phyloP scores from a whole-genome alignment of 1,140 invertebrate species.

The Penaeus chinensis region DNA sequence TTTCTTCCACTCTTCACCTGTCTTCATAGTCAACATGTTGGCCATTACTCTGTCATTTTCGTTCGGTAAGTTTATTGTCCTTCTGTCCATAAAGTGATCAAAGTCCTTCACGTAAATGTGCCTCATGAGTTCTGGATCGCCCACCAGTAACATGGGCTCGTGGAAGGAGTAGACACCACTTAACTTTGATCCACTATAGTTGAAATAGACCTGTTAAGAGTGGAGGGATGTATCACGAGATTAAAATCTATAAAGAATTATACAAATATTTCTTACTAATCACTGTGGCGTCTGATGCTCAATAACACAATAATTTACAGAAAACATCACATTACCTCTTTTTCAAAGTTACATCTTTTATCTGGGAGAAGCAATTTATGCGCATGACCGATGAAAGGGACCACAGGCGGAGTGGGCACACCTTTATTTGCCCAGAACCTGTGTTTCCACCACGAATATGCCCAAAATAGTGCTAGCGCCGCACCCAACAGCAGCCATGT shows the following conservation, averaged over 20 bases:
- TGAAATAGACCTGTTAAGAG: no score
- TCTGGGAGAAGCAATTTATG: neutral
- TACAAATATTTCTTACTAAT: no score
- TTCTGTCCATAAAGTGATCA: neutral
- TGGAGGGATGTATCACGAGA: no score
- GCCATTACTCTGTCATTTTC: neutral
- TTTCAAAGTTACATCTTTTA: no score
- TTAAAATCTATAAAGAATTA: no score
- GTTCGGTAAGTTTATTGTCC: neutral
- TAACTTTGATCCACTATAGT: no score
- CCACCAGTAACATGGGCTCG: neutral
- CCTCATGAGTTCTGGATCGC: neutral
- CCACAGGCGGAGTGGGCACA: neutral
- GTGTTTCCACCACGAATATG: neutral
- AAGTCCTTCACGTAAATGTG: neutral
- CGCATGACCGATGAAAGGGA: neutral
- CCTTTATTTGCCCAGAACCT: neutral
- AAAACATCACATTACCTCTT: no score
- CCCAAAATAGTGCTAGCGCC: neutral
- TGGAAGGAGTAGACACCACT: no score
- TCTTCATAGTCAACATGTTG: slow-evolving; percentile 17
- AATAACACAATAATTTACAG: no score
- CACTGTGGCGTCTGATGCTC: no score
- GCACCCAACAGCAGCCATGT: no score
- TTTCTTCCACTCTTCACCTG: slow-evolving; percentile 48